phyloP scores from a whole-genome alignment of 2,797 vertebrate genomes.

The Tokudaia muenninki region DNA sequence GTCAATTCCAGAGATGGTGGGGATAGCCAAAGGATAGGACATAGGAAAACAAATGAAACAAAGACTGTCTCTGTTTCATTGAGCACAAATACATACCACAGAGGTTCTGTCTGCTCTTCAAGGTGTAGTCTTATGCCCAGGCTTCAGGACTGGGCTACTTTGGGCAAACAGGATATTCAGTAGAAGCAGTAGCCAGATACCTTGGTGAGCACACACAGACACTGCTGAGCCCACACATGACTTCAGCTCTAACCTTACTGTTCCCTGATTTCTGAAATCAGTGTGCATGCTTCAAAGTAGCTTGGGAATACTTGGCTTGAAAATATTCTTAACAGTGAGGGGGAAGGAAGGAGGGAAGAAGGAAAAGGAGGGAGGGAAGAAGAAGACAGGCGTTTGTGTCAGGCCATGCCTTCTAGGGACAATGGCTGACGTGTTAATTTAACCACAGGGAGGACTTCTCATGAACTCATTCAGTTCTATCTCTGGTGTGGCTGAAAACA shows the following conservation, averaged over 20 bases:
- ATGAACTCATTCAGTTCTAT: not conserved
- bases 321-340: not conserved
- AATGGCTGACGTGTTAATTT: not conserved
- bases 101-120: not conserved
- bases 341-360: not conserved
- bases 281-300: not conserved
- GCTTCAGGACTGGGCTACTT: not conserved
- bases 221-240: too few relatives aligned
- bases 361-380: not conserved
- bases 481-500: not conserved
- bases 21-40: not conserved
- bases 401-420: not conserved
- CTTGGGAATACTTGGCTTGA: not conserved
- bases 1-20: not conserved
- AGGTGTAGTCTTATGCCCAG: too few relatives aligned
- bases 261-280: not conserved
- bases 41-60: not conserved
- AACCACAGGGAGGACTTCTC: not conserved
- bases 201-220: not conserved
- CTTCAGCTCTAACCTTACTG: not conserved
- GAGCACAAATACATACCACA: not conserved
- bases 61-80: rapidly evolving
- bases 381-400: not conserved
- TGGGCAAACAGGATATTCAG: not conserved
- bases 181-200: not conserved